Base-by-base conservation (phyloP, 35 echinoderm and acorn worm genomes). In the Ophioderma brevispina region DNA sequence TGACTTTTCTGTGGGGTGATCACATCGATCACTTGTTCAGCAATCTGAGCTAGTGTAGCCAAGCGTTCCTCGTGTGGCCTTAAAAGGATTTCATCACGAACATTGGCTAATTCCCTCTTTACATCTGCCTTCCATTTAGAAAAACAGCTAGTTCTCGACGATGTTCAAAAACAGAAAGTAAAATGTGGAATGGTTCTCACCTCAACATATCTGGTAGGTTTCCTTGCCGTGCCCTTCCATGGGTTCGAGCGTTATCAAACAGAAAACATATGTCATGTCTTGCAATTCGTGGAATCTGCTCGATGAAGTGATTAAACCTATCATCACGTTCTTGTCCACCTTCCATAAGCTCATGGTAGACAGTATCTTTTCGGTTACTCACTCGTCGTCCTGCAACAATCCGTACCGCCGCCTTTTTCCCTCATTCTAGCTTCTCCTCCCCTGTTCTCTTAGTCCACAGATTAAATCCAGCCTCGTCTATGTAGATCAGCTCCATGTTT, bases 131-230 rank as follows among this genome's bases (percentile, higher is more conserved):
- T 83, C 81, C 81, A 83, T 30, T 0, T 83, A 0, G 81, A 83
- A 40, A 83, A 83, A 83, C 81, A n/a, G n/a, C n/a, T n/a, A 83
- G 32, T 83, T 83, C 28, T 83, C 81, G 10, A 78, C 76, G 8
- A 78, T 78, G 76, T 78, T 78, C 6, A 78, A 28, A 78, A 78
- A 78, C 34, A 28, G 76, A 30, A 28, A 78, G 76, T 78, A 28
- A 21, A 21, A 21, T 8, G 76, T 6, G 76, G 76, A 30, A 30
- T 78, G 76, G 13, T 13, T 78, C 28, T 78, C n/a, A 78, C 34
- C 76, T 78, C 76, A 13, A 35, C 76, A 30, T 78, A 52, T 52
- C 46, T 78, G 34, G 76, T 35, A 78, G 8, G 8, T 30, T 13
- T 78, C 6, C 76, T 35, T 30, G 6, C 34, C 34, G 34, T 42